Evolutionary conservation across 2,888 invertebrate species (phyloP).

Genomic region (Exephanes ischioxanthus): DNA sequence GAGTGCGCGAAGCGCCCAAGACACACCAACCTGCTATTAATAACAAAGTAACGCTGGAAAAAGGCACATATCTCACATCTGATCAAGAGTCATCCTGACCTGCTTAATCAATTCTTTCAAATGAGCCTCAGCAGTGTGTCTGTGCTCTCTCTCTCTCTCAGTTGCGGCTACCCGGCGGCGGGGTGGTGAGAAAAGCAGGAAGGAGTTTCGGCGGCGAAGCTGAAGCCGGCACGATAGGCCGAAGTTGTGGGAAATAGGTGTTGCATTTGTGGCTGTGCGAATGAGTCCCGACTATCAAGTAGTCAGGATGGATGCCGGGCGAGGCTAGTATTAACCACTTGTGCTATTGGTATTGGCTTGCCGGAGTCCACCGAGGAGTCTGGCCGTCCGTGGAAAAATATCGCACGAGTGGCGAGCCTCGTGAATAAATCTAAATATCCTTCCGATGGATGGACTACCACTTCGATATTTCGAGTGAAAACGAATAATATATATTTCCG

Average conservation of each 20-base stretch:
- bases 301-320: constrained; percentile 72
- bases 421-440: constrained; percentile 68
- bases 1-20: too few species aligned
- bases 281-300: constrained; percentile 74
- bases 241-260: constrained; percentile 25
- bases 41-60: too few species aligned
- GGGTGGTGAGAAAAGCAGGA: neutral
- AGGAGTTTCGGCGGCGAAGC: neutral
- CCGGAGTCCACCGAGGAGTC: constrained; percentile 6
- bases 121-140: too few species aligned
- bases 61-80: too few species aligned
- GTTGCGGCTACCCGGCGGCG: neutral
- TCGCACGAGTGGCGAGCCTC: constrained; percentile 31
- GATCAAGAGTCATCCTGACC: too few species aligned
- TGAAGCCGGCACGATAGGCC: neutral
- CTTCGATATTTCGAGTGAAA: constrained; percentile 54
- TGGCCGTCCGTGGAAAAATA: constrained; percentile 53
- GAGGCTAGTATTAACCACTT: constrained; percentile 75
- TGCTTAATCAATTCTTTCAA: too few species aligned
- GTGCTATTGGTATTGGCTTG: constrained; percentile 77
- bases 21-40: too few species aligned
- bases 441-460: constrained; percentile 38
- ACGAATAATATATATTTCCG: constrained; percentile 60
- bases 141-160: too few species aligned
- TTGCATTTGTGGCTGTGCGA: constrained; percentile 39